Conservation (phyloP, 2,797 vertebrate genomes). For the Lepilemur ruficaudatus region DNA sequence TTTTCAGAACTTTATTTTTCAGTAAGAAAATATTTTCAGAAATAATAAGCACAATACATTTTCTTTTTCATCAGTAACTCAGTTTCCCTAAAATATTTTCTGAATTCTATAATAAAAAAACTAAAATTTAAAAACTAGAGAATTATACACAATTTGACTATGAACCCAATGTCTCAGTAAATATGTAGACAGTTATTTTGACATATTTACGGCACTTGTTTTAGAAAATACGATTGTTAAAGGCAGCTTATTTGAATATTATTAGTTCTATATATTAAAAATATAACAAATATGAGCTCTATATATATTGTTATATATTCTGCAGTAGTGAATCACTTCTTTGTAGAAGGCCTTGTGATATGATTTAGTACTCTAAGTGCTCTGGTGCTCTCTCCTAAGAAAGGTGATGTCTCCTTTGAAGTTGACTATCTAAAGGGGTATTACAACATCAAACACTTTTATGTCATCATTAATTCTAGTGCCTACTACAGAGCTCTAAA, state of each 20-base stretch:
- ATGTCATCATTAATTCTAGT: not conserved
- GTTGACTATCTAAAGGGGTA: not conserved
- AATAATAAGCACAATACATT: not conserved
- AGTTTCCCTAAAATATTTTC: slow-evolving; percentile 11
- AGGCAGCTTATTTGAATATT: not conserved
- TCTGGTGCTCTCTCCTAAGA: not conserved
- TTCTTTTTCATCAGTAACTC: slow-evolving; percentile 14
- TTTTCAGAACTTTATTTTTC: too few relatives aligned
- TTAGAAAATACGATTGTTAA: slow-evolving; percentile 24
- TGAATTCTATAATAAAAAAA: slow-evolving; percentile 39
- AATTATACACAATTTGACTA: not conserved
- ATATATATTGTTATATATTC: not conserved
- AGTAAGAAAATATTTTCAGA: not conserved
- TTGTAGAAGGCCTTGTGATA: not conserved
- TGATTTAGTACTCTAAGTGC: not conserved
- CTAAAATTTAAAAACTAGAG: not conserved
- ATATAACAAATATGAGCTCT: not conserved
- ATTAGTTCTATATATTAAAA: slow-evolving; percentile 13
- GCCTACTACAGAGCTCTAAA: not conserved
- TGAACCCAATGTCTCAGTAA: slow-evolving; percentile 9
- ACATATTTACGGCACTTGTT: not conserved
- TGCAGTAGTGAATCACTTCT: not conserved
- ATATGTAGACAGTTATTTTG: not conserved
- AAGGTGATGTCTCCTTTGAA: not conserved
- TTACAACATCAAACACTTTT: slow-evolving; percentile 17